phyloP scores from a whole-genome alignment of 1,140 invertebrate species.

The Bemisia tabaci region DNA sequence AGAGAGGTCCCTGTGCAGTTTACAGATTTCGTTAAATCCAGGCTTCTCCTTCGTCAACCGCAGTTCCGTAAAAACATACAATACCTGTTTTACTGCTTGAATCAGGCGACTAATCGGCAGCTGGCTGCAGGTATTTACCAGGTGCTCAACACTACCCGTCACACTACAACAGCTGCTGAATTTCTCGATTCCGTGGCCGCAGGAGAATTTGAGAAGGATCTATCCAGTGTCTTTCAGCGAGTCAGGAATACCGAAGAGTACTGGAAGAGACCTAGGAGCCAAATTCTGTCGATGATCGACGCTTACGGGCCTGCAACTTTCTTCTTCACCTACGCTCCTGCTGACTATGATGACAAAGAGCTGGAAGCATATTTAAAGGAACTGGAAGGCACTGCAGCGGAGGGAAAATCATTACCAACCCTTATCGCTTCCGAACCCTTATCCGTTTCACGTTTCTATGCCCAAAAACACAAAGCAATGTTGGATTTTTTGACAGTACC shows the following conservation, averaged over 20 bases:
- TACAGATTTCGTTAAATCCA: constrained; percentile 24
- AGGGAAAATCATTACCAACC: constrained; percentile 16
- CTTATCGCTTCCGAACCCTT: constrained; percentile 20
- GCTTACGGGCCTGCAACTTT: constrained; percentile 17
- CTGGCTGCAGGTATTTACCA: constrained; percentile 25
- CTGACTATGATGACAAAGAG: constrained; percentile 16
- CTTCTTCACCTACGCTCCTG: constrained; percentile 15
- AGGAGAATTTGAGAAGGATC: constrained; percentile 18
- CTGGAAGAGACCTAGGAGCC: constrained; percentile 17
- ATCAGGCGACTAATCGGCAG: constrained; percentile 23
- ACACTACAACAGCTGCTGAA: constrained; percentile 20
- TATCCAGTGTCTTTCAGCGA: constrained; percentile 18
- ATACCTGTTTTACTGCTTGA: constrained; percentile 25
- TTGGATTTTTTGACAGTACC: constrained; percentile 17
- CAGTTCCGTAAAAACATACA: constrained; percentile 24
- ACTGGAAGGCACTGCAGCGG: constrained; percentile 11
- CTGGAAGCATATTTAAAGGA: too few relatives aligned
- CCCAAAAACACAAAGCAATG: constrained; percentile 23
- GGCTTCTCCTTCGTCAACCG: constrained; percentile 21
- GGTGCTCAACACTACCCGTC: constrained; percentile 25
- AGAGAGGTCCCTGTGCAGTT: too few relatives aligned
- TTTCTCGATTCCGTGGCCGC: constrained; percentile 22
- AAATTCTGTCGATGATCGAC: constrained; percentile 18
- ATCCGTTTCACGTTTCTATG: constrained; percentile 19
- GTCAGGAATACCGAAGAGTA: constrained; percentile 19